phyloP scores from a whole-genome alignment of 2,797 vertebrate genomes.

The Kryptolebias ocellatus region DNA sequence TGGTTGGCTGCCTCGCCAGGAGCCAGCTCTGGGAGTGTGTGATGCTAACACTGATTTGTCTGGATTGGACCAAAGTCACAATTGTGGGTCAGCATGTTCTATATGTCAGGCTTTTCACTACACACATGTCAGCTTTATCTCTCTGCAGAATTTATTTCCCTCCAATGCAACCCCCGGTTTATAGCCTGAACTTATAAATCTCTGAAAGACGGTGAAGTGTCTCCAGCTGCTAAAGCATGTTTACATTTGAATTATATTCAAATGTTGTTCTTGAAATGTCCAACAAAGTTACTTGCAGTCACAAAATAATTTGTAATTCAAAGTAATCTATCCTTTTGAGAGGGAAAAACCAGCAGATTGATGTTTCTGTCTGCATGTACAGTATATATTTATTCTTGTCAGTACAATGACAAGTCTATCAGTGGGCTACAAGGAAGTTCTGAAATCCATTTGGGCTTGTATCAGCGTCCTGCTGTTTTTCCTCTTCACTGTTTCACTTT shows the following conservation, averaged over 20 bases:
- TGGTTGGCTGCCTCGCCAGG: conserved; percentile 19
- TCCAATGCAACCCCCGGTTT: background rate
- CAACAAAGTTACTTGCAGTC: conserved; percentile 16
- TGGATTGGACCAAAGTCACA: conserved; percentile 57
- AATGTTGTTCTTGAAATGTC: conserved; percentile 60
- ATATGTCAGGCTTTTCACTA: conserved; percentile 32
- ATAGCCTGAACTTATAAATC: conserved; percentile 19
- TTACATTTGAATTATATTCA: conserved; percentile 57
- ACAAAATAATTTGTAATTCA: conserved; percentile 66
- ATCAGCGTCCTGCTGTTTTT: conserved; percentile 24
- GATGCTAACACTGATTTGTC: conserved; percentile 57
- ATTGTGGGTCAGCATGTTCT: conserved; percentile 63
- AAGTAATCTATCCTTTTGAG: conserved; percentile 60
- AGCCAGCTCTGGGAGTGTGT: conserved; percentile 35
- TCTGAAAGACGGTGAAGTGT: conserved; percentile 9
- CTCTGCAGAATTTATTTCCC: conserved; percentile 1
- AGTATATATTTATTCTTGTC: conserved; percentile 25
- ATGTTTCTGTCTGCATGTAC: conserved; percentile 15
- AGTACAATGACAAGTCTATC: conserved; percentile 44
- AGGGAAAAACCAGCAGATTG: conserved; percentile 18
- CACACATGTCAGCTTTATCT: conserved; percentile 10
- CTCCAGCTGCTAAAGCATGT: conserved; percentile 6
- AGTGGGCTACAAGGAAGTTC: background rate
- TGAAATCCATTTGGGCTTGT: conserved; percentile 3
- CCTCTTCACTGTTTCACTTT: conserved; percentile 13